phyloP scores from a whole-genome alignment of 2,113 vertebrate species.

The Ifrita kowaldi region DNA sequence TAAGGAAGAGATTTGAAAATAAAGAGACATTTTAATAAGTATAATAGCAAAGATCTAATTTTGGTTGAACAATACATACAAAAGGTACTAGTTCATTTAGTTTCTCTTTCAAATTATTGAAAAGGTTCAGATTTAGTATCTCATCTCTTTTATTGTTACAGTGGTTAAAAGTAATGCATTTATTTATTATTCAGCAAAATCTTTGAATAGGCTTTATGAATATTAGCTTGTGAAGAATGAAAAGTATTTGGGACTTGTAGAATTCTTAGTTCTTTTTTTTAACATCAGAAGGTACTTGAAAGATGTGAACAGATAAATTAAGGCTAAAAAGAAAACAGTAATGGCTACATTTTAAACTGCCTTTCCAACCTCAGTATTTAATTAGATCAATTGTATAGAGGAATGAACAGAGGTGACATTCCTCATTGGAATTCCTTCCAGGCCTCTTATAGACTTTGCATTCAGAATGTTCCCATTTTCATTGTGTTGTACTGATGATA shows the following conservation, averaged over 20 bases:
- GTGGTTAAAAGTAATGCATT: constrained; percentile 68
- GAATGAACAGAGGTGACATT: constrained; percentile 90
- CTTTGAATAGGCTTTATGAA: constrained; percentile 70
- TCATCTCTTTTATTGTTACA: constrained; percentile 67
- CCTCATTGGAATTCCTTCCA: constrained; percentile 94
- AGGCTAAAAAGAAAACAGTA: constrained; percentile 83
- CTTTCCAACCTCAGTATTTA: constrained; percentile 87
- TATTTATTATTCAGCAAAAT: constrained; percentile 79
- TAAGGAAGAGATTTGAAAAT: constrained; percentile 81
- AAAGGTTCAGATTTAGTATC: constrained; percentile 69
- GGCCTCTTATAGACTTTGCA: constrained; percentile 92
- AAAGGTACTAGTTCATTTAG: constrained; percentile 72
- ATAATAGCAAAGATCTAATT: constrained; percentile 81
- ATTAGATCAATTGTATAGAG: constrained; percentile 91
- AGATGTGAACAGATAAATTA: constrained; percentile 84
- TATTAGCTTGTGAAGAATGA: constrained; percentile 74
- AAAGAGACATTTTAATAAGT: constrained; percentile 83
- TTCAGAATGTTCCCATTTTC: constrained; percentile 96
- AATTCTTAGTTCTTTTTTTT: constrained; percentile 71
- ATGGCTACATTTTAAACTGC: constrained; percentile 85
- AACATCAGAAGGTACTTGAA: constrained; percentile 82
- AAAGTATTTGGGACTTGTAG: constrained; percentile 73
- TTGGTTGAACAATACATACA: constrained; percentile 70
- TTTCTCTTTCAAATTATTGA: constrained; percentile 72
- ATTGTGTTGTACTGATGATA: constrained; percentile 97